Conservation (phyloP, 2,888 invertebrate genomes). For the Drosophila longiperda region DNA sequence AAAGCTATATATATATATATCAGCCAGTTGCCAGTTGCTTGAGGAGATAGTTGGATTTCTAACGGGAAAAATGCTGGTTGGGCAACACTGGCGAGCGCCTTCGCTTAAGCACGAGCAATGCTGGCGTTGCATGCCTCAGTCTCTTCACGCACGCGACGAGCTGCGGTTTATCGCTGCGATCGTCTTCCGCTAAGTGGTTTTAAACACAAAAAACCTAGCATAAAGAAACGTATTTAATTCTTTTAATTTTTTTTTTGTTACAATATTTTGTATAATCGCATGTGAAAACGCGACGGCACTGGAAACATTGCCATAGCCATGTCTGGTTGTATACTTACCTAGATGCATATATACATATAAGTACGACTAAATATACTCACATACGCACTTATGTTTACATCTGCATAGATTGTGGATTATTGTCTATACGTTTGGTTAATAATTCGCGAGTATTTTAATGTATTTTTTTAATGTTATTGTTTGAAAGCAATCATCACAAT, state of each 20-base stretch:
- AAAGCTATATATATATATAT: not conserved
- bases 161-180: conserved; percentile 64
- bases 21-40: not conserved
- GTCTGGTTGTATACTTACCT: conserved; percentile 34
- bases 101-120: conserved; percentile 51
- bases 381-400: conserved; percentile 20
- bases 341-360: conserved; percentile 30
- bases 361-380: conserved; percentile 17
- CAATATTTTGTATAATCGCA: conserved; percentile 35
- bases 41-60: not conserved
- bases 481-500: conserved; percentile 14
- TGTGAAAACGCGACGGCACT: conserved; percentile 58
- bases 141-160: conserved; percentile 66
- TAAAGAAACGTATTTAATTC: conserved; percentile 42
- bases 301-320: conserved; percentile 61
- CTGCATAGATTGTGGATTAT: conserved; percentile 40
- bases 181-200: conserved; percentile 44
- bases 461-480: conserved; percentile 33
- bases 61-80: conserved; percentile 3
- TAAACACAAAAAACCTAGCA: conserved; percentile 29
- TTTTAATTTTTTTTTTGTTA: conserved; percentile 24
- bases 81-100: conserved; percentile 38
- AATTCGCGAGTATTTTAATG: conserved; percentile 47
- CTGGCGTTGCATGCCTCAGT: conserved; percentile 58
- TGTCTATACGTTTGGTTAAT: conserved; percentile 37